Base-by-base conservation (phyloP, 1,140 invertebrate species). In the Drosophila parvula region DNA sequence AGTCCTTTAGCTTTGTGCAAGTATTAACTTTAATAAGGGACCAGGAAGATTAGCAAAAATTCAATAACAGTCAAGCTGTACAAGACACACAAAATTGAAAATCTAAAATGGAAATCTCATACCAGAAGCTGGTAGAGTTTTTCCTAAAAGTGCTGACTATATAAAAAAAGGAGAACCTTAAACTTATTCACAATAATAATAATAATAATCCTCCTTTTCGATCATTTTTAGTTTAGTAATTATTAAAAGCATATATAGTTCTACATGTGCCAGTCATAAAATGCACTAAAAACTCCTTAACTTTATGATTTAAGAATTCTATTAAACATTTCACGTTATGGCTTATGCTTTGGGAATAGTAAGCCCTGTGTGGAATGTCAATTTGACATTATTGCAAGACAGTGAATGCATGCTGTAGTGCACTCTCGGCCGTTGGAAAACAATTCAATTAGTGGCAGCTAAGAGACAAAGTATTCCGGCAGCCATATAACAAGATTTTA, bases 371-470 rank as follows among this genome's bases (percentile, higher is more conserved):
- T 41, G 30, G 44, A 71, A 71, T 71, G 58, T 34, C 50, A 71
- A 59, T 45, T 71, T 11, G 36, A 16, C 30, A 59, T 71, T 71
- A 50, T 41, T 10, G 36, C 16, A 32, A 56, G 18, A 30, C 43
- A 40, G 22, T 18, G 30, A 41, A 41, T 59, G 68, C 51, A 71
- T 38, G 51, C 38, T 47, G 32, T 18, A 62, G 69, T 9, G 45
- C 45, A 58, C 32, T 67, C 36, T 73, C n/a, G 44, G 51, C 59
- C 38, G 48, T 67, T 32, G 48, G 38, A 44, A 65, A 77, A 65
- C 73, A 84, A 84, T 84, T 84, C 77, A 84, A 80, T 84, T 84
- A 83, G 70, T 63, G 43, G 50, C 50, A 57, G 50, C 58, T 74
- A 68, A 40, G 74, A 76, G 48, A 63, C 61, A 75, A 84, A 80